Evolutionary conservation across 2,888 invertebrate species (phyloP).

Genomic region (Cataglyphis livida): DNA sequence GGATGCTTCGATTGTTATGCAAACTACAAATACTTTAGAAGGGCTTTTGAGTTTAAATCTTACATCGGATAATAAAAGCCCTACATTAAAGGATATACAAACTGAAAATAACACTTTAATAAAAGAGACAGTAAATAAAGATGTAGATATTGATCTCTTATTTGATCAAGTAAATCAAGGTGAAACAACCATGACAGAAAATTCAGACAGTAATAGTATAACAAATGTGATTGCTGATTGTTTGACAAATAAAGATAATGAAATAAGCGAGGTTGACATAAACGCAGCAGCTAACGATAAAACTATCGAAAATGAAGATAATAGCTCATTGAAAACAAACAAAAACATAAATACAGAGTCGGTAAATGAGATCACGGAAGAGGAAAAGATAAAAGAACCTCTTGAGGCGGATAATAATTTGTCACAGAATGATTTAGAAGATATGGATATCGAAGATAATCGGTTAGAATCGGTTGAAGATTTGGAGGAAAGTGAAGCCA

Average conservation of each 20-base stretch:
- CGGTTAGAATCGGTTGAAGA: conserved; percentile 60
- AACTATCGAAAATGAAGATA: conserved; percentile 27
- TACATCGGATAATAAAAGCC: conserved; percentile 69
- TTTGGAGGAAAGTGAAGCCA: conserved; percentile 64
- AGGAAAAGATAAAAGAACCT: conserved; percentile 52
- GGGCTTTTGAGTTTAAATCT: conserved; percentile 69
- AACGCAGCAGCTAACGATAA: conserved; percentile 17
- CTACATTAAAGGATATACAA: conserved; percentile 53
- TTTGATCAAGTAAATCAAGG: conserved; percentile 64
- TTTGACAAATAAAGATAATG: conserved; percentile 54
- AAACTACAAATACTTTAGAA: conserved; percentile 74
- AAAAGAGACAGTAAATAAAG: conserved; percentile 64
- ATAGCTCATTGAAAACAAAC: conserved; percentile 43
- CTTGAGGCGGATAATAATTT: conserved; percentile 40
- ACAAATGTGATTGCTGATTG: conserved; percentile 69
- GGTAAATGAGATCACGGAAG: conserved; percentile 25
- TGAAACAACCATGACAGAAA: conserved; percentile 53
- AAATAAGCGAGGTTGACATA: conserved; percentile 34
- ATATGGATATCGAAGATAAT: conserved; percentile 61
- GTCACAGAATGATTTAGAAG: conserved; percentile 61
- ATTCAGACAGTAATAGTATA: conserved; percentile 69
- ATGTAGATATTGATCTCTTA: conserved; percentile 70
- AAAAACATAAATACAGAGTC: conserved; percentile 40
- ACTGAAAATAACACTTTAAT: conserved; percentile 47
- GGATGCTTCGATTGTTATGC: conserved; percentile 66